Percentiles rank a stretch among this genome's conserved stretches.
Conservation (phyloP, 1,140 invertebrate genomes). For the Drosophila ironensis region DNA sequence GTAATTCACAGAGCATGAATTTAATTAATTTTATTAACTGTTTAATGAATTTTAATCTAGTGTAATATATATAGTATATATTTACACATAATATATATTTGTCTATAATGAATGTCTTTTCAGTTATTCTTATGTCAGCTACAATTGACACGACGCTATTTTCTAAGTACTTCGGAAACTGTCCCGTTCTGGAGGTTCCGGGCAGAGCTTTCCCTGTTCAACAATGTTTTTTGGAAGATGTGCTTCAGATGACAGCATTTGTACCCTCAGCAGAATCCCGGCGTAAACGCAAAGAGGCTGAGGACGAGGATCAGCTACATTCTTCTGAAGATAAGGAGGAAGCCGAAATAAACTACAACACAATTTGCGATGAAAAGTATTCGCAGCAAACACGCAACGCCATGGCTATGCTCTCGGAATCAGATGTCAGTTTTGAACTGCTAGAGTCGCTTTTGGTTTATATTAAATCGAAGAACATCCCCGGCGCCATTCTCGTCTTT, state of each 20-base stretch:
- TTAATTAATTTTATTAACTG: too few relatives aligned
- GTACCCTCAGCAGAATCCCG: constrained; percentile 87
- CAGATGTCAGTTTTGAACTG: constrained; percentile 94
- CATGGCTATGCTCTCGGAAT: constrained; percentile 90
- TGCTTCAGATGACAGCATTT: constrained; percentile 91
- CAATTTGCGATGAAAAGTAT: constrained; percentile 84
- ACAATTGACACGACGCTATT: constrained; percentile 97
- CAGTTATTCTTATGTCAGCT: constrained; percentile 97
- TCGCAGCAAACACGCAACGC: constrained; percentile 86
- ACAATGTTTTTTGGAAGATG: constrained; percentile 96
- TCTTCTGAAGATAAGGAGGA: constrained; percentile 83
- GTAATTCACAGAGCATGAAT: not conserved
- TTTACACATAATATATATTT: too few relatives aligned
- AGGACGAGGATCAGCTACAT: constrained; percentile 85
- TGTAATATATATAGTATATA: too few relatives aligned
- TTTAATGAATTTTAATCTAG: too few relatives aligned
- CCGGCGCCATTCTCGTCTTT: constrained; percentile 95
- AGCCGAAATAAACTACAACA: constrained; percentile 91
- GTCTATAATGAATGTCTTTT: too few relatives aligned
- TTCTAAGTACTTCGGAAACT: constrained; percentile 94
- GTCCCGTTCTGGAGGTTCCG: constrained; percentile 89
- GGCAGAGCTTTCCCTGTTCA: constrained; percentile 91
- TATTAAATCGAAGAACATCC: constrained; percentile 87
- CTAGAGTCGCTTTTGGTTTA: constrained; percentile 91
- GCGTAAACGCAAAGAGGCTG: constrained; percentile 87